Evolutionary conservation across 1,140 invertebrate species (phyloP), one percentile per base, ranked within the genome.

Genomic region (Drosophila carrolli): DNA sequence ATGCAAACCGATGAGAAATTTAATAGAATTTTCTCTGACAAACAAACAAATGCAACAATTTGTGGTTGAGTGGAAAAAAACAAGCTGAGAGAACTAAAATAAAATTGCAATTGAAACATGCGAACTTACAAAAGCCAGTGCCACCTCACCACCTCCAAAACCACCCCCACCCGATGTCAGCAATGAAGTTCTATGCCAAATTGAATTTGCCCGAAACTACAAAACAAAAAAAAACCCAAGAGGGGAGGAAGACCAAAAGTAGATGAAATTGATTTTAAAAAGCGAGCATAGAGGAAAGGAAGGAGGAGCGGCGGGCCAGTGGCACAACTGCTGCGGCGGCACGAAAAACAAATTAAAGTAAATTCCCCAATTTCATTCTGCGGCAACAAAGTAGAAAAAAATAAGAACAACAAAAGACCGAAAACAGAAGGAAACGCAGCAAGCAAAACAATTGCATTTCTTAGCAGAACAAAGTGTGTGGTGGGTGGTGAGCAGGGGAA

Each of bases 221-320:
- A 80, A 83, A 88, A 88, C 72, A 83, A 68, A 80, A 67, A 11
- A 37, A 67, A n/a, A 23, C 16, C 13, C 16, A 47, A 44, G 27
- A 19, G 56, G 40, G 44, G 37, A 29, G 40, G 32, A 51, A 41
- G 55, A 53, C 78, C 61, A 65, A 88, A 86, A 86, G 83, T 83
- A 88, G 84, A 88, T 81, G 83, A 89, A 88, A 88, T 88, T 88
- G 84, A 88, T 88, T 88, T 88, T 89, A 83, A 88, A 86, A 88
- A 86, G 81, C 74, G 40, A 55, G 62, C 13, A 50, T 10, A 16
- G 16, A 16, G 23, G 55, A 43, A 19, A n/a, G 56, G 55, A 43
- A 40, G 19, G 14, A 16, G 43, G 38, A 16, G 19, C n/a, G 13
- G 19, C 1, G 19, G 70, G 44, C 51, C 40, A 27, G 44, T 46